Evolutionary conservation across 1,140 invertebrate species (phyloP).

Genomic region (Lepidostoma basale): DNA sequence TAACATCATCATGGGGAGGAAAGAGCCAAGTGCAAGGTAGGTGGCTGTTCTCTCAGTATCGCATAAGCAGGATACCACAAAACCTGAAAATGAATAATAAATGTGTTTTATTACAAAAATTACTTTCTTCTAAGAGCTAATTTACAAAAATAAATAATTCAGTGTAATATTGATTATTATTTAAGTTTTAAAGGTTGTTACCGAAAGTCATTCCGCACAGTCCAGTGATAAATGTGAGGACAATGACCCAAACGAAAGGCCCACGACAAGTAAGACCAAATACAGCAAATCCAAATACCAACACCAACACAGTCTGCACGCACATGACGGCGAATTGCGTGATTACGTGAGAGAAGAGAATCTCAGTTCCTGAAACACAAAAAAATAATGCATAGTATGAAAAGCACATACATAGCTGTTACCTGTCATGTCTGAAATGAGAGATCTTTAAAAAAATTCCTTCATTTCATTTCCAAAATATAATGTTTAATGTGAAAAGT

Average conservation of each 20-base stretch:
- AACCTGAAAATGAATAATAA: conserved; percentile 62
- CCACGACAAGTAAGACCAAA: conserved; percentile 84
- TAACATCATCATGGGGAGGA: conserved; percentile 89
- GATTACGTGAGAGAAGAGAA: conserved; percentile 82
- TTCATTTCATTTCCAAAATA: conserved; percentile 87
- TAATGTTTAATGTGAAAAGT: no score
- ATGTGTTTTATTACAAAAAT: no score
- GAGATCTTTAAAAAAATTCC: conserved; percentile 85
- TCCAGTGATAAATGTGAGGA: conserved; percentile 81
- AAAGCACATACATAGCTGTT: conserved; percentile 32
- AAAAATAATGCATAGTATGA: conserved; percentile 1
- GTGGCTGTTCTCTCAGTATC: conserved; percentile 91
- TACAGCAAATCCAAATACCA: conserved; percentile 81
- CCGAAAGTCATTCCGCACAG: conserved; percentile 93
- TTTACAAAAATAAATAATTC: neutral
- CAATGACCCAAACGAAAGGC: conserved; percentile 73
- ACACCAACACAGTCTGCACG: conserved; percentile 81
- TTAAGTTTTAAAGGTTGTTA: conserved; percentile 53
- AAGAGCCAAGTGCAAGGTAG: conserved; percentile 89
- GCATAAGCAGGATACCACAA: conserved; percentile 86
- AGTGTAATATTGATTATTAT: neutral
- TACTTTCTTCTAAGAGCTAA: no score
- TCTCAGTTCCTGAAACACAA: conserved; percentile 61
- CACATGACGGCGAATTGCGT: conserved; percentile 89
- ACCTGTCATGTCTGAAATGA: conserved; percentile 78